These are phyloP conservation scores for Meles meles DNA, from an alignment of 2,113 vertebrate species.

Conservation along the genomic window DNA sequence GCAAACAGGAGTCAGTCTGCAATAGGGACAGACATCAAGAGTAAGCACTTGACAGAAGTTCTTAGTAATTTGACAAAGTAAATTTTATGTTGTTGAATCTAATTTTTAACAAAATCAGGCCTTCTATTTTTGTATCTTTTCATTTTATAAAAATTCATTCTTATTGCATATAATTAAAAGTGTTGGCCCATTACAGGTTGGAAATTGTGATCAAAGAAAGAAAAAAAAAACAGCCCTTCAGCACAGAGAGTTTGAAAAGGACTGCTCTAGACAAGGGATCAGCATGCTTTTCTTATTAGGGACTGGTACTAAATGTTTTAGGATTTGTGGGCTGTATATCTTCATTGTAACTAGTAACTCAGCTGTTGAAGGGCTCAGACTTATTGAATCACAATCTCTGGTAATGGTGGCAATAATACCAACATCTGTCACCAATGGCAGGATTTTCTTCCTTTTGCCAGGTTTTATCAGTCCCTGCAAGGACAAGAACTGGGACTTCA, in stretches of 20 bases:
- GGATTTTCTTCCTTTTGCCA: background rate
- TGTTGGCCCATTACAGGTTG: background rate
- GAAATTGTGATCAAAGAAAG: constrained; percentile 16
- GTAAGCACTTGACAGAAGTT: background rate
- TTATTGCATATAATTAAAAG: background rate
- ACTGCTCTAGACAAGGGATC: background rate
- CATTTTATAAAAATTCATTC: background rate
- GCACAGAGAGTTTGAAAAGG: background rate
- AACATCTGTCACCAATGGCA: background rate
- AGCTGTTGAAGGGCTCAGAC: background rate
- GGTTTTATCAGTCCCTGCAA: background rate
- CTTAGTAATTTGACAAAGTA: background rate
- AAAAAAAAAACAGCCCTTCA: background rate
- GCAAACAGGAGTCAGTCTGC: too few relatives aligned
- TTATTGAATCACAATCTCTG: background rate
- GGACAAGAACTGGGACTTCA: background rate
- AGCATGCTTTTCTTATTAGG: background rate
- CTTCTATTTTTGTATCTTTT: background rate
- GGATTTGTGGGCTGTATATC: background rate
- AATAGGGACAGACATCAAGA: background rate
- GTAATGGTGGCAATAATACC: background rate
- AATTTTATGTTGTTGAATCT: background rate
- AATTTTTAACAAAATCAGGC: background rate
- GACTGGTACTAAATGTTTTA: background rate
- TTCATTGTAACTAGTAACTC: background rate